Evolutionary conservation across 2,888 invertebrate genomes (phyloP), one percentile per base, ranked within the genome.

Genomic region (Serrognathus titanus): DNA sequence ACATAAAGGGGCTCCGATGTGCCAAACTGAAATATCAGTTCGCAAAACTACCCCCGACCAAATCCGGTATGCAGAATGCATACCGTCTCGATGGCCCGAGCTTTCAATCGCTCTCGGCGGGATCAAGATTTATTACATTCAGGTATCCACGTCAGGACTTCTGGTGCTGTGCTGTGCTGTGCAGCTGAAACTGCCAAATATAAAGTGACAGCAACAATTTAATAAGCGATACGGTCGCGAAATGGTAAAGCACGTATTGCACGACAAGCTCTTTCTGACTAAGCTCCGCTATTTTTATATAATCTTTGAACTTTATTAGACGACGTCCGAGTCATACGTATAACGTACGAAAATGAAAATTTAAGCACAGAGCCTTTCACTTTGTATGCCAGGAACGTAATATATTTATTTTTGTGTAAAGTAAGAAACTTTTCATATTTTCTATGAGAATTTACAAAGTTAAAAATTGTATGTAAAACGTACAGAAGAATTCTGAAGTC

Each of bases 131-230:
- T 66, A 67, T 66, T 67, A 63, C 66, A 57, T 60, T 56, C 65
- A 63, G 63, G 63, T 63, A 65, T 61, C 61, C 57, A 49, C 61
- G 63, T 63, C 66, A 59, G 55, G 63, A 64, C 62, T 67, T 59
- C 60, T 60, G 61, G 10, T 11, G 13, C 43, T 20, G 13, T 11
- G 12, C 20, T 24, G 20, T 16, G 12, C 16, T 36, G 51, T 43
- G 11, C 43, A 61, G 57, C 61, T 49, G 60, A 58, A 62, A 59
- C 60, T 51, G 62, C 62, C 66, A 63, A 66, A 66, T 65, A 68
- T 67, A 68, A 66, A 67, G 61, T 67, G 68, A 69, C 67, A 63
- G 63, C 62, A 60, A 61, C 69, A 67, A 70, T 70, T 70, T 67
- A 69, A 69, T 69, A 70, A 70, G 64, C 63, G 63, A 65, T 55